Percentiles rank a stretch among this genome's conserved stretches.
These are phyloP conservation scores for Ostrea edulis DNA, from an alignment of 1,140 invertebrate species.

Conservation along the genomic window DNA sequence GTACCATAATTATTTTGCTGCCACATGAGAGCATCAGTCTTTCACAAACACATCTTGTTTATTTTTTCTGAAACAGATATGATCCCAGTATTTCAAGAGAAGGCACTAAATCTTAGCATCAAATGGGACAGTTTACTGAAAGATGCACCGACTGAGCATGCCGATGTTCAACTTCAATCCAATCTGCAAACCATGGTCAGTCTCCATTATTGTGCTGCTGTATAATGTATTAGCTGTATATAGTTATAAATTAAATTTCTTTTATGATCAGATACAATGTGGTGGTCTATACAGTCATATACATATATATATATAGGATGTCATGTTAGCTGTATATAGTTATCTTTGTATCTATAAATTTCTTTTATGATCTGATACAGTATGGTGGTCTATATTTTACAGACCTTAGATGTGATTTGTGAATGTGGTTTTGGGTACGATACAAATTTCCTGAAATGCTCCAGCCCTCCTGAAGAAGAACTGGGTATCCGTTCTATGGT, in stretches of 20 bases:
- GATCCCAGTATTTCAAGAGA: slow-evolving; percentile 56
- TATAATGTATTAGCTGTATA: too few species aligned
- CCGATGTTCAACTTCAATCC: slow-evolving; percentile 55
- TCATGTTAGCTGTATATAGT: too few species aligned
- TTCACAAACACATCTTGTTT: neutral
- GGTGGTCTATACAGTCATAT: too few species aligned
- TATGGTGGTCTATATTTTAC: too few species aligned
- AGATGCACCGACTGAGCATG: neutral
- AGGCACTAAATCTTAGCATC: slow-evolving; percentile 39
- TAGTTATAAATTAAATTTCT: too few species aligned
- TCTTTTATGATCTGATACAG: too few species aligned
- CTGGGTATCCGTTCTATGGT: slow-evolving; percentile 53
- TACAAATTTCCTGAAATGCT: slow-evolving; percentile 54
- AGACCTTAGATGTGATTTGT: slow-evolving; percentile 68
- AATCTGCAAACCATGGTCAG: slow-evolving; percentile 55
- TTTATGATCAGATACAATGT: too few species aligned
- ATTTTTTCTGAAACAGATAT: slow-evolving; percentile 37
- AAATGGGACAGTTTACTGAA: slow-evolving; percentile 43
- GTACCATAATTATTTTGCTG: too few species aligned
- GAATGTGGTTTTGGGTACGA: slow-evolving; percentile 66
- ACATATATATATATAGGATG: too few species aligned
- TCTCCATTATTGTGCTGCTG: neutral
- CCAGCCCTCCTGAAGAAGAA: slow-evolving; percentile 51
- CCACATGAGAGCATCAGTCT: too few species aligned
- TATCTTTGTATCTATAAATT: too few species aligned